Base-by-base conservation (phyloP, 2,888 invertebrate species). In the Malthinus seriepunctatus region DNA sequence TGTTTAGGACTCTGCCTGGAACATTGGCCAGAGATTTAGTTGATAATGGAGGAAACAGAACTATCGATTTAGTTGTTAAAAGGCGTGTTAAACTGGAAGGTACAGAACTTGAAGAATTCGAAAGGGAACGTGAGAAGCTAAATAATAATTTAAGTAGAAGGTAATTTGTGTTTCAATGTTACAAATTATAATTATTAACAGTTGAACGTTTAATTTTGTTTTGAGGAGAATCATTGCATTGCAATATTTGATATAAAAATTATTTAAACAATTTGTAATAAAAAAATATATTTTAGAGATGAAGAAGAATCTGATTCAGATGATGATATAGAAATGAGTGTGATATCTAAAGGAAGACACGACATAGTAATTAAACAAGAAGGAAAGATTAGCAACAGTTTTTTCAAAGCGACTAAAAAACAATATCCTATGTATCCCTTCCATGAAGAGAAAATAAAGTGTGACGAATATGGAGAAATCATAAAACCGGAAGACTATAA, bases 341-440 rank as follows among this genome's bases (percentile, higher is more conserved):
- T 91, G 48, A 91, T 91, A 60, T 80, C 80, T 4, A 85, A 84
- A 72, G 93, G 93, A 0, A 88, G 91, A 49, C 95, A 97, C 76
- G 96, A 97, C 78, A 88, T 93, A 69, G 90, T 90, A 35, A 92
- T 91, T n/a, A 86, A 91, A 23, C 86, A 87, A 57, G 88, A 88
- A 80, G 86, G 84, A 45, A 79, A 79, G 71, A 71, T 76, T 44
- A 85, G 78, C 74, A 85, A 83, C 66, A 91, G 93, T 52, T 93
- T 93, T 73, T 94, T 93, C 75, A 94, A 94, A 76, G 90, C 88
- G 1, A 90, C 88, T 52, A 93, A 95, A 80, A 91, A 95, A 54
- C 92, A 95, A 70, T 93, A 95, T 78, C 97, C 97, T 0, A 97
- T 98, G 93, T 99, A 93, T 80, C 98, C 97, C 1, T 92, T 89